These are phyloP conservation scores for Hedya salicella DNA, from an alignment of 2,888 invertebrate genomes.

Conservation along the genomic window DNA sequence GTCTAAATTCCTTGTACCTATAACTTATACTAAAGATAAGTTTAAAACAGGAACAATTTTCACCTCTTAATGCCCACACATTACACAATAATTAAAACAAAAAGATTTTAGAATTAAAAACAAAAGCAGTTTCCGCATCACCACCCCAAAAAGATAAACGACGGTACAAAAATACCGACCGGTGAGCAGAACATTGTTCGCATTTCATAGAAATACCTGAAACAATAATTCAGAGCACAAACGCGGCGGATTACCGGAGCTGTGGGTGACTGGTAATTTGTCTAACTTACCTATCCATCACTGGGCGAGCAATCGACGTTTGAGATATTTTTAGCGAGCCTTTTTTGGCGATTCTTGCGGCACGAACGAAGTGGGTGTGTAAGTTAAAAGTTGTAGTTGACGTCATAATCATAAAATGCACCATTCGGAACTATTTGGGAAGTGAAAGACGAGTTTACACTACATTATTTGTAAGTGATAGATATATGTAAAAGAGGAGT, in stretches of 20 bases:
- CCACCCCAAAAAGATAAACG: constrained; percentile 8
- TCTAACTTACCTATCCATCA: constrained; percentile 48
- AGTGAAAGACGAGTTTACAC: no score
- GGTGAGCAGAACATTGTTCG: constrained; percentile 6
- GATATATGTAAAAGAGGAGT: no score
- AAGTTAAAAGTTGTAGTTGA: neutral
- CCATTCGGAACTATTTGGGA: no score
- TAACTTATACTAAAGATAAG: no score
- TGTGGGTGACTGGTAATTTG: constrained; percentile 49
- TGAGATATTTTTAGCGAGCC: constrained; percentile 43
- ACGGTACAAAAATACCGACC: neutral
- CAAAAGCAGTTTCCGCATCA: neutral
- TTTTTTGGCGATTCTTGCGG: constrained; percentile 12
- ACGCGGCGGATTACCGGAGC: constrained; percentile 38
- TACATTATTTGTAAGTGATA: no score
- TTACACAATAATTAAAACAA: neutral
- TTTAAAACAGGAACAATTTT: neutral
- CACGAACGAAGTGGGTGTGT: neutral
- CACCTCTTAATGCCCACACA: neutral
- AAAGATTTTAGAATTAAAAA: neutral
- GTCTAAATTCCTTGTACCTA: no score
- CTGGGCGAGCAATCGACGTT: constrained; percentile 45
- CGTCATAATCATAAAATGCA: no score
- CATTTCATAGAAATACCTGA: constrained; percentile 36
- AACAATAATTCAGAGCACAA: constrained; percentile 40